Conservation (phyloP, 2,797 vertebrate species). For the Spinus olivaceus region DNA sequence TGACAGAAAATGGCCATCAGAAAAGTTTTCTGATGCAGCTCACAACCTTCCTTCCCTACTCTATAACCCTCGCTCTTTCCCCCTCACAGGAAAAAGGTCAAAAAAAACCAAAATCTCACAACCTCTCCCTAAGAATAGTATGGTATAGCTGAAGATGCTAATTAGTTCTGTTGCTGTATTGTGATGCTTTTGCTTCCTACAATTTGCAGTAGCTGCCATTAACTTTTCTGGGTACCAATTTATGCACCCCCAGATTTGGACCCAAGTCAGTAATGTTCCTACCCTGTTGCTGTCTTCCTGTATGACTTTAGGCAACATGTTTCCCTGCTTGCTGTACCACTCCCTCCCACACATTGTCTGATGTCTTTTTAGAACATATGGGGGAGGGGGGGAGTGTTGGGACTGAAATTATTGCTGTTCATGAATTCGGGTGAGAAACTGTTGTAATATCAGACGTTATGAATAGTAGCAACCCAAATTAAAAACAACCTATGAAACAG, state of each 20-base stretch:
- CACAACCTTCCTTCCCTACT: not conserved
- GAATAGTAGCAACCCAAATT: not conserved
- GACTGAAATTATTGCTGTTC: not conserved
- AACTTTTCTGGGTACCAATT: not conserved
- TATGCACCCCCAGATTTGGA: not conserved
- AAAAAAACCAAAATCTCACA: not conserved
- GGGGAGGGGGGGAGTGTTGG: not conserved
- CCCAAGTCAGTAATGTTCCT: not conserved
- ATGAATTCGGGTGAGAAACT: not conserved
- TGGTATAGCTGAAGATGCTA: not conserved
- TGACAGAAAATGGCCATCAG: not conserved
- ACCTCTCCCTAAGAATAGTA: not conserved
- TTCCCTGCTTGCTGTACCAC: not conserved
- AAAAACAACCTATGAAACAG: not conserved
- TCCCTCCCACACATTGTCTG: not conserved
- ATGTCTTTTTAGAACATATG: not conserved
- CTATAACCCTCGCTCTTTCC: not conserved
- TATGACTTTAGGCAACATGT: not conserved
- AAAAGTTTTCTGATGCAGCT: not conserved
- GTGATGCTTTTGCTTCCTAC: not conserved
- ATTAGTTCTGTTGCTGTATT: not conserved
- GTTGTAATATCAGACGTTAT: not conserved
- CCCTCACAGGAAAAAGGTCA: not conserved
- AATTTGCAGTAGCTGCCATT: not conserved
- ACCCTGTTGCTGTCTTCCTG: not conserved